Evolutionary conservation across 2,797 vertebrate species (phyloP).

Genomic region (Sarcoramphus papa): DNA sequence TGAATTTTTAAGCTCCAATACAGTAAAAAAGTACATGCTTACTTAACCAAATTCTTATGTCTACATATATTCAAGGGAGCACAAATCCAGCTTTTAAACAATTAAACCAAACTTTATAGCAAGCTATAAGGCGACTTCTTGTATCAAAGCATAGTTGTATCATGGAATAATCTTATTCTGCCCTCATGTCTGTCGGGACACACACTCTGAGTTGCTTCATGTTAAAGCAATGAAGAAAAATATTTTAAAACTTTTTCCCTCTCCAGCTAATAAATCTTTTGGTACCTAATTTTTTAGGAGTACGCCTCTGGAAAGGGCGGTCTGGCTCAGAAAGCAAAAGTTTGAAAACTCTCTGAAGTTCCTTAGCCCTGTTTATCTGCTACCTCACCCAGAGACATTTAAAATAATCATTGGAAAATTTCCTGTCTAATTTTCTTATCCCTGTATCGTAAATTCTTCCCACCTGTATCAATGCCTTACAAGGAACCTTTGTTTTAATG

Average conservation of each 20-base stretch:
- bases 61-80: not conserved
- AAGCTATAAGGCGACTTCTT: not conserved
- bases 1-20: not conserved
- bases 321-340: not conserved
- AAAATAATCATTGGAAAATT: not conserved
- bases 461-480: not conserved
- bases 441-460: not conserved
- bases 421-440: conserved; percentile 7
- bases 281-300: conserved; percentile 10
- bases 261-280: conserved; percentile 10
- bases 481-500: not conserved
- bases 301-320: not conserved
- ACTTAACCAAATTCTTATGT: not conserved
- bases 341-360: not conserved
- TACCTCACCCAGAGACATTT: not conserved
- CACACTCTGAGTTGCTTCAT: not conserved
- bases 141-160: not conserved
- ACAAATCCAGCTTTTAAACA: not conserved
- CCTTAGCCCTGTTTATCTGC: not conserved
- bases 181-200: not conserved
- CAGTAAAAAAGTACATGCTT: not conserved
- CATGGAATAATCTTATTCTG: not conserved
- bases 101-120: not conserved
- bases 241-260: not conserved
- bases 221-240: conserved; percentile 17